These are phyloP conservation scores for Philantomba maxwellii DNA, from an alignment of 2,113 vertebrate species.

Conservation along the genomic window DNA sequence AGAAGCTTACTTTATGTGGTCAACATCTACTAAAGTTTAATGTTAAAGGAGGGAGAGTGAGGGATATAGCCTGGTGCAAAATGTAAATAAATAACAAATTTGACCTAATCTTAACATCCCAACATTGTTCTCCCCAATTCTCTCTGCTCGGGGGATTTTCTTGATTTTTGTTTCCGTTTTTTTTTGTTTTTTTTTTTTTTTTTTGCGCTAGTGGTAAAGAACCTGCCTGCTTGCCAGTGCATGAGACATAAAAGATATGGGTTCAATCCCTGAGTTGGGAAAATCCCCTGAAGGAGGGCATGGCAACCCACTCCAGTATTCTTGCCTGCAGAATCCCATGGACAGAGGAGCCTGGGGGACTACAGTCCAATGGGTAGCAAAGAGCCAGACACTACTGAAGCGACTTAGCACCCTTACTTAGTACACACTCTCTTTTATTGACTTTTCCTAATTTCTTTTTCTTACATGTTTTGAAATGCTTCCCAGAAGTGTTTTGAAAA, in stretches of 20 bases:
- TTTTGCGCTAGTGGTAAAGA: background rate
- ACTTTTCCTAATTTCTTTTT: background rate
- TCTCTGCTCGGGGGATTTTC: background rate
- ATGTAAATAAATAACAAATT: background rate
- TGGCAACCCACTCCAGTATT: background rate
- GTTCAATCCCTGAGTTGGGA: accelerated
- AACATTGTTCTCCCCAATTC: background rate
- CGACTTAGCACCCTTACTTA: background rate
- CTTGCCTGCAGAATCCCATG: background rate
- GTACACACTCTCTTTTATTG: too few species aligned
- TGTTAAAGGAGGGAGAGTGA: background rate
- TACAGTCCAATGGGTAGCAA: background rate
- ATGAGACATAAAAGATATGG: background rate
- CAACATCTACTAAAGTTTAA: background rate
- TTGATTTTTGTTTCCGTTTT: background rate
- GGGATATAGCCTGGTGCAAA: background rate
- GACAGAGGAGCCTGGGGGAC: background rate
- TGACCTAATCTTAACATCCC: background rate
- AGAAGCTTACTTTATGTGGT: background rate
- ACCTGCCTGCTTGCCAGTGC: background rate
- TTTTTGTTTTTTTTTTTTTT: background rate
- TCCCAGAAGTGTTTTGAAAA: background rate
- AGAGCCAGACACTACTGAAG: background rate
- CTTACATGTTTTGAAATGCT: background rate
- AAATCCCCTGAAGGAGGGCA: background rate